Evolutionary conservation across 2,113 vertebrate genomes (phyloP).

Genomic region (Etheostoma spectabile): DNA sequence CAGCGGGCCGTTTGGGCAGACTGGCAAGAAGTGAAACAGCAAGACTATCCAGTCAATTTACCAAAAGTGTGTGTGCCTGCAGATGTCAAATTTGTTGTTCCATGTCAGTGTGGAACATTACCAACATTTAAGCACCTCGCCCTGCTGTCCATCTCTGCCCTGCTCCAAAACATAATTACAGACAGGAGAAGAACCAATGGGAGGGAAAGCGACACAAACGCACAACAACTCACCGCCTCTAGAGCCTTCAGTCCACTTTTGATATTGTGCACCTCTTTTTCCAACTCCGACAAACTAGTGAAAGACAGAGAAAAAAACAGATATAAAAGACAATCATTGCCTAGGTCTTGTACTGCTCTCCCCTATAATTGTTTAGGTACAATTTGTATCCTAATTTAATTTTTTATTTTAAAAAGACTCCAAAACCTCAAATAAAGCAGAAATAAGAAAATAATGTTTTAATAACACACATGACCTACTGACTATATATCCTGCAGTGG

Average conservation of each 20-base stretch:
- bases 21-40: no score
- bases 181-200: slow-evolving; percentile 57
- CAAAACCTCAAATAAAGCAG: not conserved
- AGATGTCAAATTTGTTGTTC: slow-evolving; percentile 22
- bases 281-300: slow-evolving; percentile 90
- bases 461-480: not conserved
- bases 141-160: slow-evolving; percentile 35
- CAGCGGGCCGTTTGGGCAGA: no score
- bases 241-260: slow-evolving; percentile 92
- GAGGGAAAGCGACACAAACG: slow-evolving; percentile 42
- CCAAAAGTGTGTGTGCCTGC: not conserved
- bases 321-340: not conserved
- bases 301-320: slow-evolving; percentile 19
- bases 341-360: not conserved
- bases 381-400: not conserved
- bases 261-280: slow-evolving; percentile 93
- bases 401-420: not conserved
- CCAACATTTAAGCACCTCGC: slow-evolving; percentile 58
- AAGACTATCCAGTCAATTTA: no score
- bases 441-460: not conserved
- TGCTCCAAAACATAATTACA: slow-evolving; percentile 67
- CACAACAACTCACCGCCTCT: slow-evolving; percentile 88
- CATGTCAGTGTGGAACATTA: slow-evolving; percentile 19
- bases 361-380: not conserved
- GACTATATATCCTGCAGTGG: not conserved